These are phyloP conservation scores for Neuroterus valhalla DNA, from an alignment of 1,140 invertebrate species.

Conservation along the genomic window DNA sequence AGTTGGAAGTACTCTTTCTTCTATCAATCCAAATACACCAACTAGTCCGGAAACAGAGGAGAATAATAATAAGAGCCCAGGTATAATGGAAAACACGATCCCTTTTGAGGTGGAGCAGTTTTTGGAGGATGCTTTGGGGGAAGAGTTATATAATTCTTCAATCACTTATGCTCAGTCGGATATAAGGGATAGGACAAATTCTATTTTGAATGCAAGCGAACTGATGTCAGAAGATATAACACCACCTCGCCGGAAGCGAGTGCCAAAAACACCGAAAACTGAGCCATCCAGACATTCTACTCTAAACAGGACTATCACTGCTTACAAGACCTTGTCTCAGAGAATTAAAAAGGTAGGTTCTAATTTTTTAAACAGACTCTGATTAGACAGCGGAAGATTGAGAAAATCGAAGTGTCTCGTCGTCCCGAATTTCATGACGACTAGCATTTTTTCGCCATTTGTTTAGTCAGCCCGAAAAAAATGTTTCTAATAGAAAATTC, in stretches of 20 bases:
- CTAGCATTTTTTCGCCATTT: no score
- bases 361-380: background rate
- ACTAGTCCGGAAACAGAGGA: constrained; percentile 4
- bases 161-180: constrained; percentile 43
- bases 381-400: no score
- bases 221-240: constrained; percentile 43
- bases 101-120: constrained; percentile 58
- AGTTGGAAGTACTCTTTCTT: constrained; percentile 42
- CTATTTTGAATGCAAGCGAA: constrained; percentile 42
- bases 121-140: constrained; percentile 58
- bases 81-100: constrained; percentile 25
- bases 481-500: no score
- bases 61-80: background rate
- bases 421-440: no score
- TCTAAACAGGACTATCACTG: constrained; percentile 40
- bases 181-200: constrained; percentile 39
- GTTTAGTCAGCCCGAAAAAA: no score
- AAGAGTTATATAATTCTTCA: constrained; percentile 53
- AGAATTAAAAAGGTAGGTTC: constrained; percentile 52
- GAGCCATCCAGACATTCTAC: constrained; percentile 37
- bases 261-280: constrained; percentile 9
- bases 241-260: constrained; percentile 11
- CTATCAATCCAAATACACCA: constrained; percentile 39
- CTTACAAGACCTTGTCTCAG: constrained; percentile 51
- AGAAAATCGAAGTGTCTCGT: no score